phyloP scores from a whole-genome alignment of 2,797 vertebrate species.

The Agapornis canus region DNA sequence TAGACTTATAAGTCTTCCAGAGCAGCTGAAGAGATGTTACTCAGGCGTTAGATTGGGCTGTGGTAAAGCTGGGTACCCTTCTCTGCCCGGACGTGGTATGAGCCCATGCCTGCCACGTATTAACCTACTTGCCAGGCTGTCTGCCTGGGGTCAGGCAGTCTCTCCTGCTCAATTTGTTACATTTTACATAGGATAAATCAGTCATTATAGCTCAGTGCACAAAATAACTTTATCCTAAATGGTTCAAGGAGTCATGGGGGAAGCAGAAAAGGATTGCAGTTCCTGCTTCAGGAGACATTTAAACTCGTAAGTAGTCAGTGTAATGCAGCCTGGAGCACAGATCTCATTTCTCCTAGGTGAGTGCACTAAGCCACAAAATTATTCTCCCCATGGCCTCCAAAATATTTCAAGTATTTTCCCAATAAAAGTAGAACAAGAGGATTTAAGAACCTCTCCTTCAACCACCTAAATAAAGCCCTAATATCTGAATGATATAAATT shows the following conservation, averaged over 20 bases:
- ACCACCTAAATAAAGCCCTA: not conserved
- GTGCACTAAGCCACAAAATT: not conserved
- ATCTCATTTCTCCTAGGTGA: not conserved
- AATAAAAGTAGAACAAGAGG: not conserved
- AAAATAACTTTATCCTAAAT: not conserved
- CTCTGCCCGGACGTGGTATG: accelerated
- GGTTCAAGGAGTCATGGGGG: not conserved
- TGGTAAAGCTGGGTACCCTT: not conserved
- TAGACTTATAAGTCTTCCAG: not conserved
- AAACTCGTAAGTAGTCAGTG: not conserved
- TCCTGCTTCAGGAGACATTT: not conserved
- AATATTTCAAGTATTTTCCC: not conserved
- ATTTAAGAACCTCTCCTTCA: not conserved
- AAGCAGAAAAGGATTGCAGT: not conserved
- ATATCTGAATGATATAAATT: not conserved
- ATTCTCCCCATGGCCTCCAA: not conserved
- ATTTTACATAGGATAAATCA: not conserved
- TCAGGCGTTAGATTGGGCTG: not conserved
- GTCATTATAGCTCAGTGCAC: not conserved
- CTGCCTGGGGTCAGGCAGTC: not conserved
- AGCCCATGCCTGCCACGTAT: not conserved
- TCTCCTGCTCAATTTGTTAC: not conserved
- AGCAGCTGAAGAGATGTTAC: not conserved
- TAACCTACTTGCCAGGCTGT: not conserved
- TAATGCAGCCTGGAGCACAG: not conserved